Conservation (phyloP, 37 sponge, comb jelly and placozoan genomes). For the Hormiphora californensis region DNA sequence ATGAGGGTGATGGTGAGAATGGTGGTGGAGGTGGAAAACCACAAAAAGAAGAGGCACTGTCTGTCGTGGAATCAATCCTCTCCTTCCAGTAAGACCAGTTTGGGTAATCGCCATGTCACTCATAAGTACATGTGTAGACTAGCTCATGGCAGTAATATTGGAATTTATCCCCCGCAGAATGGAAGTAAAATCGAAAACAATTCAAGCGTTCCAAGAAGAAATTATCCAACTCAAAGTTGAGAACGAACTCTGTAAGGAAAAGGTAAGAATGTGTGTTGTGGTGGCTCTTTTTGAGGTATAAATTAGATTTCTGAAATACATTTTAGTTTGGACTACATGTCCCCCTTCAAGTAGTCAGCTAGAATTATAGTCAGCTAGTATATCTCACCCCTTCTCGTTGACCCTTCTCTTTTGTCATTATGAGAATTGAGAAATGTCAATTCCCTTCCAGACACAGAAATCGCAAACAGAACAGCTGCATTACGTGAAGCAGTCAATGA, state of each 20-base stretch:
- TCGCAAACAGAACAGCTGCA: not conserved
- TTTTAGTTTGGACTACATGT: not conserved
- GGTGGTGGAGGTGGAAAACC: not conserved
- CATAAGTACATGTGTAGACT: not conserved
- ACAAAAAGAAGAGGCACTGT: not conserved
- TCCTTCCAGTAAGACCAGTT: conserved; percentile 3
- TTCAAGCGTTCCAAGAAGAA: conserved; percentile 32
- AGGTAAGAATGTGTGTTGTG: not conserved
- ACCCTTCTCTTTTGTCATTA: no score
- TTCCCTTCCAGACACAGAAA: not conserved
- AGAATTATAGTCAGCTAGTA: not conserved
- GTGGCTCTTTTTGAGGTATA: not conserved
- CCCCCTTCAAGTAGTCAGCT: not conserved
- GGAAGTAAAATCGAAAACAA: conserved; percentile 42
- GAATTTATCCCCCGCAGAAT: not conserved
- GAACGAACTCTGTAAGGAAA: conserved; percentile 27
- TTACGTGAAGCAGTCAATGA: conserved; percentile 48
- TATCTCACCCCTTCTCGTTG: not conserved
- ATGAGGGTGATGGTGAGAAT: not conserved
- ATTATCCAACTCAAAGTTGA: conserved; percentile 37
- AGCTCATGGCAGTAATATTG: no score
- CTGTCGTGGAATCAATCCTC: conserved; percentile 29
- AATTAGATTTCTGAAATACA: not conserved
- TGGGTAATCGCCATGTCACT: no score
- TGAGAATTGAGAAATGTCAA: no score